These are phyloP conservation scores for Morbakka virulenta DNA, from an alignment of 30 jellyfish, hydroid and myxozoan species.

Conservation along the genomic window DNA sequence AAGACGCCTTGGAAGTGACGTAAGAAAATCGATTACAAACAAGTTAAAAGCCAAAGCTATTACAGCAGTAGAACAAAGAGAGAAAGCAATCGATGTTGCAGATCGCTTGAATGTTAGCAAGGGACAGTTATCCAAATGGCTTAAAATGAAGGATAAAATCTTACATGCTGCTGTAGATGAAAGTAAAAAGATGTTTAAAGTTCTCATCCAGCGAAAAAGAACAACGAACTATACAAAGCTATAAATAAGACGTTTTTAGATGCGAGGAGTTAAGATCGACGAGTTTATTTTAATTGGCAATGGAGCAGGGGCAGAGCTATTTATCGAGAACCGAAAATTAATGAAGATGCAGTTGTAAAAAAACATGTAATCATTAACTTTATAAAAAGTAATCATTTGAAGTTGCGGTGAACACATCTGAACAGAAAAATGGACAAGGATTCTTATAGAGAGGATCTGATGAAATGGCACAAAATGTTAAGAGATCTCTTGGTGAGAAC, in stretches of 20 bases:
- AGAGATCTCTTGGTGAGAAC: slow-evolving; percentile 35
- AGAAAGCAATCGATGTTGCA: too few species aligned
- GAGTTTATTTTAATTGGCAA: slow-evolving; percentile 44
- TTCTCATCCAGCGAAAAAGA: slow-evolving; percentile 52
- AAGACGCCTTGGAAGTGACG: too few species aligned
- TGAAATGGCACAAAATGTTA: slow-evolving; percentile 26
- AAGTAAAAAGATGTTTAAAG: too few species aligned
- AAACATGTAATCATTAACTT: slow-evolving; percentile 21
- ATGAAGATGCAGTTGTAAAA: slow-evolving; percentile 2
- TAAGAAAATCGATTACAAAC: too few species aligned
- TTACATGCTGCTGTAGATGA: too few species aligned
- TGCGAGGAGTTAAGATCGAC: slow-evolving; percentile 47
- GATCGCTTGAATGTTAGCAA: too few species aligned
- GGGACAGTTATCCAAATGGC: too few species aligned
- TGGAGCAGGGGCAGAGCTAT: slow-evolving; percentile 58
- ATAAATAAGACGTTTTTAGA: slow-evolving; percentile 4
- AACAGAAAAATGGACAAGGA: slow-evolving; percentile 23
- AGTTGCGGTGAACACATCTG: slow-evolving; percentile 35
- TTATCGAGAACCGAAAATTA: neutral
- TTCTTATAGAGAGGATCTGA: neutral
- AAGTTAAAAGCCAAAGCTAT: too few species aligned
- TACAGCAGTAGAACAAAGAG: too few species aligned
- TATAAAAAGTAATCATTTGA: neutral
- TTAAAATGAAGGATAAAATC: too few species aligned
- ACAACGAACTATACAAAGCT: slow-evolving; percentile 31